phyloP scores from a whole-genome alignment of 2,888 invertebrate species.

The Serrognathus titanus region DNA sequence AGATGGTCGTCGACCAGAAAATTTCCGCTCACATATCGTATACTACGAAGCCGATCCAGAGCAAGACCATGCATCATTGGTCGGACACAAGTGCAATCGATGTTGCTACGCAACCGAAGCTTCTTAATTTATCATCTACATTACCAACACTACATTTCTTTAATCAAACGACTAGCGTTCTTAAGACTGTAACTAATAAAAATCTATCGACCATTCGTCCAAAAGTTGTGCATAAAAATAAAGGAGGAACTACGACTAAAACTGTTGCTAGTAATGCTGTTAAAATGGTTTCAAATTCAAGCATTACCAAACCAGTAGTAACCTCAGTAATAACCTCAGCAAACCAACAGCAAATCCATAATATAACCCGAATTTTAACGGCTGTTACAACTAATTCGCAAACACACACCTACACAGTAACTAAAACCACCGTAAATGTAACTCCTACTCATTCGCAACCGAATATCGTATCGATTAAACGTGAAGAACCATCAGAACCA shows the following conservation, averaged over 20 bases:
- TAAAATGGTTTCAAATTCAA: neutral
- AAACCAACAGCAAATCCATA: neutral
- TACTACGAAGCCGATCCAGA: slow-evolving; percentile 2
- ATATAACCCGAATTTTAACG: neutral
- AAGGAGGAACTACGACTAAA: no score
- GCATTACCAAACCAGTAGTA: neutral
- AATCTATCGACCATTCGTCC: no score
- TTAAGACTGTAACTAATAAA: no score
- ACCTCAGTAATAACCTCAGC: no score
- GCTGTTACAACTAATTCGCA: neutral
- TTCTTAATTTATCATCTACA: no score
- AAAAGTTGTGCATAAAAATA: no score
- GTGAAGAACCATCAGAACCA: no score
- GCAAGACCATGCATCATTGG: slow-evolving; percentile 12
- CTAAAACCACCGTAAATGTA: neutral
- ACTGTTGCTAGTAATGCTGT: no score
- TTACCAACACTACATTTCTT: no score
- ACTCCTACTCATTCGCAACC: neutral
- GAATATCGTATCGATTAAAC: neutral
- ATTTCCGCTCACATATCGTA: slow-evolving; percentile 15
- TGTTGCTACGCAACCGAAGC: neutral
- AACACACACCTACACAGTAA: neutral
- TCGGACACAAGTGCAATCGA: neutral
- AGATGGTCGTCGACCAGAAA: slow-evolving; percentile 10
- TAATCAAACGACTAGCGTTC: no score